Evolutionary conservation across 2,888 invertebrate genomes (phyloP).

Genomic region (Pelosia muscerda): DNA sequence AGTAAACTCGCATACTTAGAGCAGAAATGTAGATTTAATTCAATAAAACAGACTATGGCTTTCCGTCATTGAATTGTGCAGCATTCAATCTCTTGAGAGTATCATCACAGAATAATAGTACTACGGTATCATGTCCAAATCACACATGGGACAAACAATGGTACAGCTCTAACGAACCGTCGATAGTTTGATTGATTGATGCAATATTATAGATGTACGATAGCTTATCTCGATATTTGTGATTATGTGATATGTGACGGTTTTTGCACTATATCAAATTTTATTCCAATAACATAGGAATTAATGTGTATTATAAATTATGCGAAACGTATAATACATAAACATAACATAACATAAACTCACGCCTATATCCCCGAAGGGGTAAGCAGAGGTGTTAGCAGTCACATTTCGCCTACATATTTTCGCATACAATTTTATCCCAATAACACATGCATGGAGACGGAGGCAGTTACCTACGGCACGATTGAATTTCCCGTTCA

Average conservation of each 20-base stretch:
- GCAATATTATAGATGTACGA: constrained; percentile 33
- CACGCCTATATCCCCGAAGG: too few relatives aligned
- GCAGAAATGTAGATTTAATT: neutral
- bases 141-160: constrained; percentile 27
- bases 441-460: neutral
- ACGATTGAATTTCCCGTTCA: neutral
- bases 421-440: neutral
- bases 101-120: too few relatives aligned
- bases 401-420: too few relatives aligned
- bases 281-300: too few relatives aligned
- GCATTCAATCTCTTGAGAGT: constrained; percentile 34
- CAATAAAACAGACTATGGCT: neutral
- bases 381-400: too few relatives aligned
- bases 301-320: too few relatives aligned
- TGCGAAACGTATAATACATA: too few relatives aligned
- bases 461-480: too few relatives aligned
- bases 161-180: constrained; percentile 36
- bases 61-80: constrained; percentile 27
- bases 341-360: too few relatives aligned
- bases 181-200: constrained; percentile 39
- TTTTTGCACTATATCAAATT: neutral
- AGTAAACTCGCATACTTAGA: too few relatives aligned
- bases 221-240: constrained; percentile 7
- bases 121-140: constrained; percentile 22
- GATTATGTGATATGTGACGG: neutral